Percentiles rank a stretch among this genome's conserved stretches.
Conservation (phyloP, 2,113 vertebrate species). For the Amphilophus citrinellus region DNA sequence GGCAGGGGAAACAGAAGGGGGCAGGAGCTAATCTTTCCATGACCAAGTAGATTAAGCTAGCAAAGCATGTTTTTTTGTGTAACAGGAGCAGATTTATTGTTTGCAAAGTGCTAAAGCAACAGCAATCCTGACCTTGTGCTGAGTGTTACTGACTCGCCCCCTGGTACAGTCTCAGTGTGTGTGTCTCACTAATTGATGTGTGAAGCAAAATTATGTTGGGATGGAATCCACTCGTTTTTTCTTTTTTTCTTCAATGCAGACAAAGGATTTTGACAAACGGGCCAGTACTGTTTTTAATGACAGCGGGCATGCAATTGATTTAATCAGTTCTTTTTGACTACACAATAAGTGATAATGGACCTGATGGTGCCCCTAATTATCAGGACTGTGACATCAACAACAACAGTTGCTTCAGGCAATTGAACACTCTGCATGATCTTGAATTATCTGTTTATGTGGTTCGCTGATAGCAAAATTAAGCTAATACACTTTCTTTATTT, state of each 20-base stretch:
- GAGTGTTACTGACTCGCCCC: conserved; percentile 30
- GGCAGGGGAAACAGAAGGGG: conserved; percentile 1
- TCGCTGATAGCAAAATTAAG: neutral
- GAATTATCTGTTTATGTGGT: neutral
- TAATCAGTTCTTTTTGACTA: neutral
- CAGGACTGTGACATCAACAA: conserved; percentile 14
- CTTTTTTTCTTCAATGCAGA: neutral
- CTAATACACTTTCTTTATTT: neutral
- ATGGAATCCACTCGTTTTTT: neutral
- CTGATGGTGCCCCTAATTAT: neutral
- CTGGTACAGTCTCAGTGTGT: neutral
- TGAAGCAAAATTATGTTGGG: conserved; percentile 1
- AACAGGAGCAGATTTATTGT: conserved; percentile 57
- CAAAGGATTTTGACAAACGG: conserved; percentile 15
- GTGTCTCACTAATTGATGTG: conserved; percentile 51
- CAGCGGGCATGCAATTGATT: conserved; percentile 6
- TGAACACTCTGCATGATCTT: neutral
- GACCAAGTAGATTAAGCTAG: conserved; percentile 58
- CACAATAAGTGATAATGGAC: conserved; percentile 7
- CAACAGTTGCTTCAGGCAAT: conserved; percentile 3
- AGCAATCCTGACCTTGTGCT: conserved; percentile 47
- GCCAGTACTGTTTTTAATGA: neutral
- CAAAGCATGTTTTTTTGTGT: conserved; percentile 36
- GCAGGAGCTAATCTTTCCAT: conserved; percentile 63
- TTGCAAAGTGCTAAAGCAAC: conserved; percentile 43